Percentiles rank a stretch among this genome's conserved stretches.
phyloP scores from a whole-genome alignment of 2,113 vertebrate genomes.

The Takifugu flavidus region DNA sequence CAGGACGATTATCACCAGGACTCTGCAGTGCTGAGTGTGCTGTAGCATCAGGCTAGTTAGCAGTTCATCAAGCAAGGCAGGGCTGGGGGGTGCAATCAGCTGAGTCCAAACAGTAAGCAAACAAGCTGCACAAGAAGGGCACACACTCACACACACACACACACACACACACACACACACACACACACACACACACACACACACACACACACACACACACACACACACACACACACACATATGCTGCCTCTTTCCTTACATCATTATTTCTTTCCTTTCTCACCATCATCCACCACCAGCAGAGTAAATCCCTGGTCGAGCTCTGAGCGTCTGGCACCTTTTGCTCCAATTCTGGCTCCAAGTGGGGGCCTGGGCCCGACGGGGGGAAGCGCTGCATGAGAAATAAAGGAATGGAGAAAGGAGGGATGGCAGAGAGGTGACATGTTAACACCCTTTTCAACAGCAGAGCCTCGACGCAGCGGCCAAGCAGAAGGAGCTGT shows the following conservation, averaged over 20 bases:
- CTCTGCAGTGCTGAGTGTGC: background rate
- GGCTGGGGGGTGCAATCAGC: conserved; percentile 58
- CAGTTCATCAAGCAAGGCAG: conserved; percentile 55
- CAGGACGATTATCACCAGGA: too few species aligned
- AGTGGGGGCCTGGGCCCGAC: conserved; percentile 26
- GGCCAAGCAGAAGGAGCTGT: conserved; percentile 50
- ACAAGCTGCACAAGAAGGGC: conserved; percentile 39
- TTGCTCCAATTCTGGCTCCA: conserved; percentile 57
- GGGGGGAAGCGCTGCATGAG: conserved; percentile 17
- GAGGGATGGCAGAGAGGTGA: conserved; percentile 53
- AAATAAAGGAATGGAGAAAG: conserved; percentile 50
- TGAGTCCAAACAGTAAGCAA: conserved; percentile 53
- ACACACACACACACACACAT: conserved; percentile 16
- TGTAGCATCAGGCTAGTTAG: conserved; percentile 13
- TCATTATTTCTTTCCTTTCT: conserved; percentile 56
- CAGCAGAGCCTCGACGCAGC: conserved; percentile 52
- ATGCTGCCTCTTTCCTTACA: conserved; percentile 24
- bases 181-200: conserved; percentile 20
- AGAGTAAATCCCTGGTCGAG: conserved; percentile 48
- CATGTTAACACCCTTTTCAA: conserved; percentile 73
- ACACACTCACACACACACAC: conserved; percentile 22
- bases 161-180: conserved; percentile 23
- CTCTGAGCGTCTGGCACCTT: conserved; percentile 73
- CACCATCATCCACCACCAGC: conserved; percentile 49
- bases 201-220: conserved; percentile 29